Percentiles rank a stretch among this genome's conserved stretches.
These are phyloP conservation scores for Rhagium mordax DNA, from an alignment of 2,888 invertebrate genomes.

Conservation along the genomic window DNA sequence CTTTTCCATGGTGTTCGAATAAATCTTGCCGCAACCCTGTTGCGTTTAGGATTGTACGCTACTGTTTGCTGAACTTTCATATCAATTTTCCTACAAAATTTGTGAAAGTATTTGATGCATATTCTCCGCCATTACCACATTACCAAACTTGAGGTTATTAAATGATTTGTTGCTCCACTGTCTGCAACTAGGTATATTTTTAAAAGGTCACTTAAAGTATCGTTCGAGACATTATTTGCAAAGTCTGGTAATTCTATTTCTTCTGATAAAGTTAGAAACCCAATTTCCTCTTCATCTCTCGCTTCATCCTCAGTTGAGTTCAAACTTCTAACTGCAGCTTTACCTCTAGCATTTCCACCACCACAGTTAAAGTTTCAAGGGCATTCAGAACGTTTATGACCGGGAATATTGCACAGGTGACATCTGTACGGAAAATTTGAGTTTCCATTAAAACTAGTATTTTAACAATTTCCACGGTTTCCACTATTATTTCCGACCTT, in stretches of 20 bases:
- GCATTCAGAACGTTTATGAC: background rate
- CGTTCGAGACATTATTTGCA: background rate
- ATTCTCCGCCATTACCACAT: background rate
- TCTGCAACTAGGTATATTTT: conserved; percentile 50
- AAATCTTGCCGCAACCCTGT: background rate
- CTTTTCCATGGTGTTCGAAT: background rate
- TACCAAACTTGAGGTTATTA: conserved; percentile 39
- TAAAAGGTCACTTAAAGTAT: background rate
- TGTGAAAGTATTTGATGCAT: background rate
- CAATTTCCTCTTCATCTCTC: conserved; percentile 19
- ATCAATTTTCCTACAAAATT: background rate
- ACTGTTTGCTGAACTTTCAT: background rate
- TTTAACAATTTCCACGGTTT: background rate
- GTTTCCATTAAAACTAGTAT: no score
- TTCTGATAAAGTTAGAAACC: conserved; percentile 27
- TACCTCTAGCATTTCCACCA: background rate
- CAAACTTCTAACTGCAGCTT: background rate
- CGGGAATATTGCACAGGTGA: background rate
- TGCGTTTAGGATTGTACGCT: background rate
- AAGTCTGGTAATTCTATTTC: conserved; percentile 36
- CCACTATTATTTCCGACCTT: background rate
- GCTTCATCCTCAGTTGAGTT: conserved; percentile 2
- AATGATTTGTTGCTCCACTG: conserved; percentile 52
- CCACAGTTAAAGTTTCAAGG: background rate
- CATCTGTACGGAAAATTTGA: background rate